These are phyloP conservation scores for Ptychadena robeensis DNA, from an alignment of 2,797 vertebrate species.

Conservation along the genomic window DNA sequence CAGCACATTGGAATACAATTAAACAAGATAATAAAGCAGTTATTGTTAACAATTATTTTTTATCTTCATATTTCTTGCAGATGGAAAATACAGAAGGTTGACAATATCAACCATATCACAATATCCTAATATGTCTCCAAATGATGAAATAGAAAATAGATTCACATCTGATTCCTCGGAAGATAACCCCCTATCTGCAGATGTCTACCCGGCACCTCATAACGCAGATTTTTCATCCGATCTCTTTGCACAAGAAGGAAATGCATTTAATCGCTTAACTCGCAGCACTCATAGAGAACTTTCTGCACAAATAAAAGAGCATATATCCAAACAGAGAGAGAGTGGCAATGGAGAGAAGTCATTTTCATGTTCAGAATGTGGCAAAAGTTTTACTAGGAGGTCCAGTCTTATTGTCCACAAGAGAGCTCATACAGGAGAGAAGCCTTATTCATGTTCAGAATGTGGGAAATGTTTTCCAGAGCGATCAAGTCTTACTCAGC, in stretches of 20 bases:
- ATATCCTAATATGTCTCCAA: background rate
- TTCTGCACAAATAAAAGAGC: too few species aligned
- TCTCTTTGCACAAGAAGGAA: background rate
- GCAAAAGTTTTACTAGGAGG: background rate
- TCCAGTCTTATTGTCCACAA: background rate
- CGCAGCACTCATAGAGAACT: background rate
- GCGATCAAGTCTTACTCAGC: background rate
- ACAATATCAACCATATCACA: background rate
- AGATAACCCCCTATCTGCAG: background rate
- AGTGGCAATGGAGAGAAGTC: background rate
- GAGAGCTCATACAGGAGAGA: background rate
- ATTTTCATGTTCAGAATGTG: background rate
- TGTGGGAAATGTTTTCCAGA: background rate
- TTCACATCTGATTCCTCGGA: background rate
- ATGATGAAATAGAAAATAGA: background rate
- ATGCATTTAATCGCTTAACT: too few species aligned
- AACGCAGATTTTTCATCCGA: background rate
- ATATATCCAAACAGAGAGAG: background rate
- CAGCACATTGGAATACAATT: too few species aligned
- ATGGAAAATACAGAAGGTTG: background rate
- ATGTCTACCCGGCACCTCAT: background rate
- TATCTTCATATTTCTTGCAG: background rate
- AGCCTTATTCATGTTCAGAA: constrained; percentile 1
- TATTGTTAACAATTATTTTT: too few species aligned
- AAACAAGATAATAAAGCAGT: too few species aligned